phyloP scores from a whole-genome alignment of 2,113 vertebrate genomes.

The Climacteris rufus region DNA sequence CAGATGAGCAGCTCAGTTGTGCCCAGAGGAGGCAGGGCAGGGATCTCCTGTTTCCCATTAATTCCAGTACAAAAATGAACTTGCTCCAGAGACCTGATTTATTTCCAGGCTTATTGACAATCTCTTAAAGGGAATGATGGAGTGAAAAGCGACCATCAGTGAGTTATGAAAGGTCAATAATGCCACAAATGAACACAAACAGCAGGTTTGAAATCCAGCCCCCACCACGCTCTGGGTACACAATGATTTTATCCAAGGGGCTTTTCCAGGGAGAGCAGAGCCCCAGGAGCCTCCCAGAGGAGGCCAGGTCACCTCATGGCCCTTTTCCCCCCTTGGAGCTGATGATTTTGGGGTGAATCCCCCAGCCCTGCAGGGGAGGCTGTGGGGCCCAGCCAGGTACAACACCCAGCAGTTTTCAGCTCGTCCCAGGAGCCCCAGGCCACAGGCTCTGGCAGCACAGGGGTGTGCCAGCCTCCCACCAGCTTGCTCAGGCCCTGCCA shows the following conservation, averaged over 20 bases:
- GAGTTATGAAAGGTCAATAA: slow-evolving; percentile 42
- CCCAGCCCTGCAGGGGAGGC: neutral
- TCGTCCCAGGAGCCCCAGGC: rapidly evolving
- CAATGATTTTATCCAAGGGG: neutral
- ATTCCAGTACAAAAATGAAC: neutral
- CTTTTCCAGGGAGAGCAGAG: neutral
- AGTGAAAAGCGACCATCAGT: neutral
- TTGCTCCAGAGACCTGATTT: neutral
- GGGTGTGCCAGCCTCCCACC: neutral
- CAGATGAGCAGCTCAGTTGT: neutral
- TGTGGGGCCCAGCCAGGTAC: neutral
- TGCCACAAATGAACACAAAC: slow-evolving; percentile 5
- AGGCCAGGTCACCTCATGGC: neutral
- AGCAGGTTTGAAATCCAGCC: neutral
- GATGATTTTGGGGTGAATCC: neutral
- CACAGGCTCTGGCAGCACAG: neutral
- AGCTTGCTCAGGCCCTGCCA: neutral
- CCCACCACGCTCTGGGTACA: rapidly evolving
- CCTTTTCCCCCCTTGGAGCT: neutral
- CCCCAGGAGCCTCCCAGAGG: neutral
- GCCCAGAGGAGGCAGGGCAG: neutral
- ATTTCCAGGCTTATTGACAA: slow-evolving; percentile 16
- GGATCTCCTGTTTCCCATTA: neutral
- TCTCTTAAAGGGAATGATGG: slow-evolving; percentile 8
- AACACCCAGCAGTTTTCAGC: neutral